Percentiles rank a stretch among this genome's conserved stretches.
Evolutionary conservation across 1,140 invertebrate species (phyloP).

Genomic region (silkworm (Bombyx mori)): DNA sequence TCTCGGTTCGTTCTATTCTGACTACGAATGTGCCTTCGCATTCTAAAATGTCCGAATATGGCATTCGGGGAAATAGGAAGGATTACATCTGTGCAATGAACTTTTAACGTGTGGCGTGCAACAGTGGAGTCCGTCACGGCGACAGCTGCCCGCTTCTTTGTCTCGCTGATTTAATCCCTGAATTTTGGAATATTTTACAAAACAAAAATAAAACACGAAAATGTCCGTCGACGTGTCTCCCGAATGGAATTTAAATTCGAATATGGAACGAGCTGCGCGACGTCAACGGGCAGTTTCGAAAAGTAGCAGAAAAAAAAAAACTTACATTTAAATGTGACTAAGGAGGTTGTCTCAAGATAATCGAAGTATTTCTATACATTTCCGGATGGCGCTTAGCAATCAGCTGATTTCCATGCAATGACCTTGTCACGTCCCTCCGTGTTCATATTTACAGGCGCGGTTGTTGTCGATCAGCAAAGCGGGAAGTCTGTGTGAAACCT

Average conservation of each 20-base stretch:
- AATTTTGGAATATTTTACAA: not conserved
- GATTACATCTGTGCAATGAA: conserved; percentile 41
- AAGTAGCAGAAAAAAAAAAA: conserved; percentile 22
- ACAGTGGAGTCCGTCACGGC: conserved; percentile 22
- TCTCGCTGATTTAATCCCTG: conserved; percentile 12
- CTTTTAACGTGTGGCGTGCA: conserved; percentile 39
- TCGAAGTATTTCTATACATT: conserved; percentile 34
- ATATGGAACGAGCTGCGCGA: conserved; percentile 5
- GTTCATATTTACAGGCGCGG: conserved; percentile 54
- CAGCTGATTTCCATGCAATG: conserved; percentile 64
- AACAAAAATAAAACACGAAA: conserved; percentile 2
- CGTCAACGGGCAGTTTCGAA: conserved; percentile 6
- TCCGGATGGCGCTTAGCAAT: conserved; percentile 55
- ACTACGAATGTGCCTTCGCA: no score
- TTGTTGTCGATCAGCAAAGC: conserved; percentile 35
- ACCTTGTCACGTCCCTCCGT: conserved; percentile 54
- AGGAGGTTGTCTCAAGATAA: conserved; percentile 19
- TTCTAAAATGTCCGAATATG: conserved; percentile 16
- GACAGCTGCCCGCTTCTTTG: conserved; percentile 27
- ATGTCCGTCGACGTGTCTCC: not conserved
- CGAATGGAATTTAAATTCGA: conserved; percentile 6
- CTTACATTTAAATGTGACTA: conserved; percentile 30
- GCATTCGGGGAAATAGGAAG: conserved; percentile 27
- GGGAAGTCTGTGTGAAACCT: conserved; percentile 30
- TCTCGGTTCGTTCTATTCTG: no score